Conservation (phyloP, 35 echinoderm and acorn worm species). For the Hemicentrotus pulcherrimus region DNA sequence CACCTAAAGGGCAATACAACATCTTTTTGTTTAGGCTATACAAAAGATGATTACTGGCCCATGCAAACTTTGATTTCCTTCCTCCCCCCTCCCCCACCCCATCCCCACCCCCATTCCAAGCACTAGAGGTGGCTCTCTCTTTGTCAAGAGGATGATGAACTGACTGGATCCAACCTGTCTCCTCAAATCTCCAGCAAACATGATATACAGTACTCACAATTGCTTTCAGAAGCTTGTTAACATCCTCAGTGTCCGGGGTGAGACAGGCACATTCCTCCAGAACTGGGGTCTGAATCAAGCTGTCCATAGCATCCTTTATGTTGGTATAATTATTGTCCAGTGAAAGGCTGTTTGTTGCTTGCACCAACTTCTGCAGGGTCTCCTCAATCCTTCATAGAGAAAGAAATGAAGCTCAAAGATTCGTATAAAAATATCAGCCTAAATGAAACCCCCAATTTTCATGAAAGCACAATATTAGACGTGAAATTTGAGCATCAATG, state of each 20-base stretch:
- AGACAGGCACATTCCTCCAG: constrained; percentile 89
- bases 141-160: background rate
- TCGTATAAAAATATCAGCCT: background rate
- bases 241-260: constrained; percentile 90
- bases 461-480: too few species aligned
- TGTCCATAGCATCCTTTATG: constrained; percentile 94
- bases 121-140: too few species aligned
- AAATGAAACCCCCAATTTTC: too few species aligned
- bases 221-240: constrained; percentile 78
- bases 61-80: too few species aligned
- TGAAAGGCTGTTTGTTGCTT: constrained; percentile 86
- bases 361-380: constrained; percentile 73
- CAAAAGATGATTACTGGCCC: too few species aligned
- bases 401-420: background rate
- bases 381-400: constrained; percentile 73
- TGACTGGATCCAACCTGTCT: background rate
- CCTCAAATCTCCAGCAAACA: background rate
- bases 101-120: too few species aligned
- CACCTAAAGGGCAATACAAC: too few species aligned
- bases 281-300: constrained; percentile 79
- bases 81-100: too few species aligned
- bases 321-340: constrained; percentile 91
- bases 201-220: constrained; percentile 63
- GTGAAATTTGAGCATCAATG: too few species aligned
- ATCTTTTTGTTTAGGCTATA: too few species aligned